These are phyloP conservation scores for Physella acuta DNA, from an alignment of 1,140 invertebrate genomes.

Conservation along the genomic window DNA sequence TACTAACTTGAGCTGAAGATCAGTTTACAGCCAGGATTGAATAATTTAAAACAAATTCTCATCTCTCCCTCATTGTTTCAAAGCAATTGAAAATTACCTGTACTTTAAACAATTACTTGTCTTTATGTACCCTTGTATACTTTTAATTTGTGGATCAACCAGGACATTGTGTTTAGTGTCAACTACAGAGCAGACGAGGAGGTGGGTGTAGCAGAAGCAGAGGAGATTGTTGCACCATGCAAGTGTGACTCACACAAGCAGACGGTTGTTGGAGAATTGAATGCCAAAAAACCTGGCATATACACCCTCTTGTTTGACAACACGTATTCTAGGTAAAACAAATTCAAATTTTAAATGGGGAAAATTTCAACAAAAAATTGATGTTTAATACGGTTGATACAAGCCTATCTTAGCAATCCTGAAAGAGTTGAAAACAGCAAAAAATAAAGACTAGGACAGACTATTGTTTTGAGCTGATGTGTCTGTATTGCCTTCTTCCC, in stretches of 20 bases:
- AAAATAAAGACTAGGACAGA: too few relatives aligned
- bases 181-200: conserved; percentile 36
- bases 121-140: background rate
- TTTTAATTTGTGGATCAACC: background rate
- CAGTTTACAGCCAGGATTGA: too few relatives aligned
- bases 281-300: conserved; percentile 48
- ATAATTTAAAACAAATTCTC: too few relatives aligned
- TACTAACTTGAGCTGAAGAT: too few relatives aligned
- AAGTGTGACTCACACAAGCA: conserved; percentile 57
- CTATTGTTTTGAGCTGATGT: too few relatives aligned
- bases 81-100: too few relatives aligned
- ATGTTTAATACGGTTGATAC: background rate
- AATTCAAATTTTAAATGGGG: background rate
- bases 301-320: conserved; percentile 59
- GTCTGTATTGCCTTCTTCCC: too few relatives aligned
- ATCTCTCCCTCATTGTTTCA: too few relatives aligned
- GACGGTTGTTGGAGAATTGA: conserved; percentile 48
- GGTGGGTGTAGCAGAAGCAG: conserved; percentile 27
- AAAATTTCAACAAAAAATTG: background rate
- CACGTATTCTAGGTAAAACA: conserved; percentile 55
- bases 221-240: conserved; percentile 45
- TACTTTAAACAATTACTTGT: background rate
- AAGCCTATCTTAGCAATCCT: background rate
- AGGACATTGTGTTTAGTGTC: conserved; percentile 56
- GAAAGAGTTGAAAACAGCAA: background rate